phyloP scores from a whole-genome alignment of 2,113 vertebrate species.

The Stomatorhinus ivindoensis region DNA sequence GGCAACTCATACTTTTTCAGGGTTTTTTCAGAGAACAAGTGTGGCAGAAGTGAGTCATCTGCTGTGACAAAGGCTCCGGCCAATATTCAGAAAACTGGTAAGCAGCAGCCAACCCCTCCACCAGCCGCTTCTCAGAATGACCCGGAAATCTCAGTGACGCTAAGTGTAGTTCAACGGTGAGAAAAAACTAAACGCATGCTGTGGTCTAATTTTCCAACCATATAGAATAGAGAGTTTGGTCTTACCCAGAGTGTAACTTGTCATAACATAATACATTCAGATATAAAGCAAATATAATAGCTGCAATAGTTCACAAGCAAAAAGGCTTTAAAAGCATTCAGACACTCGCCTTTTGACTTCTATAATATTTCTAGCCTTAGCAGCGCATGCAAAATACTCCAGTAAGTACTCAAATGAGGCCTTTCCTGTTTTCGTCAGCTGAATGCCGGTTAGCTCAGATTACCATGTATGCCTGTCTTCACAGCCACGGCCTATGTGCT shows the following conservation, averaged over 20 bases:
- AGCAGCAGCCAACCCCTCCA: not conserved
- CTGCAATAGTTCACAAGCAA: not conserved
- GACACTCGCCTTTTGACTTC: not conserved
- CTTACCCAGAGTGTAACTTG: not conserved
- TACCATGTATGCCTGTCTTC: not conserved
- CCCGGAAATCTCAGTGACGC: no score
- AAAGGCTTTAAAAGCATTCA: not conserved
- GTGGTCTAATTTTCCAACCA: not conserved
- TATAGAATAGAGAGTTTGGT: not conserved
- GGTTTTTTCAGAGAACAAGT: constrained; percentile 80
- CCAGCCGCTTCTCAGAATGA: not conserved
- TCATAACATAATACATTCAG: not conserved
- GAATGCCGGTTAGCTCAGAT: not conserved
- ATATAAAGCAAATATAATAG: not conserved
- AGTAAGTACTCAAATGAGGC: not conserved
- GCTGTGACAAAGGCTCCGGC: constrained; percentile 59
- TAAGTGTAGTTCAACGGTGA: not conserved
- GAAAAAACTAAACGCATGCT: not conserved
- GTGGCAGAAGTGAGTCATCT: constrained; percentile 64
- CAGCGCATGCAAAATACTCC: not conserved
- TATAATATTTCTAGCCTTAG: not conserved
- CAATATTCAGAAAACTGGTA: constrained; percentile 78
- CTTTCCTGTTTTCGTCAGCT: not conserved
- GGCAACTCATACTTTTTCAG: constrained; percentile 88
- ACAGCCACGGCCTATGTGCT: not conserved